Evolutionary conservation across 2,797 vertebrate species (phyloP), one percentile per base, ranked within the genome.

Genomic region (Epinephelus coioides): DNA sequence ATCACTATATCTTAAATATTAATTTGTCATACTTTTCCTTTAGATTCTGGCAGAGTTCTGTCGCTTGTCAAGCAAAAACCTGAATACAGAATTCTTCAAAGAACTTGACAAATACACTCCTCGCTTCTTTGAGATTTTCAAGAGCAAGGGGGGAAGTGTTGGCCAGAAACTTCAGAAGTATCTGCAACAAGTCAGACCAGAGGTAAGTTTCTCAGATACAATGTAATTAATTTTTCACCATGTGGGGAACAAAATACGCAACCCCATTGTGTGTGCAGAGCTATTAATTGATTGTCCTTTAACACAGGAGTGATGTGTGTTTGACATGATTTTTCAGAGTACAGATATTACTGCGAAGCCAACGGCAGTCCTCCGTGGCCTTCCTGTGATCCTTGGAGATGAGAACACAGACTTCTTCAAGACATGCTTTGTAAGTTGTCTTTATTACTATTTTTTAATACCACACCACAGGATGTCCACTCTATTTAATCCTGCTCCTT

Each of bases 101-200:
- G 59, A 73, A 57, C 47, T 72, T 68, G 62, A 84, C 69, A 61
- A 76, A 67, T 72, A 84, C 59, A 75, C 44, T 18, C 50, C 30
- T 56, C 51, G 44, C 44, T 79, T 84, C 78, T 43, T 84, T 17
- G 46, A 84, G 10, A 80, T 76, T 57, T 59, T 82, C 65, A 75
- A 79, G 49, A 13, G 27, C 61, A 83, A 83, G 61, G 46, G 55
- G 54, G 66, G 69, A 70, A 54, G 19, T 55, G 66, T 66, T 19
- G n/a, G 53, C 51, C 70, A 70, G 49, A 74, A 43, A 53, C 50
- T 64, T 69, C 64, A 65, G 30, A 55, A 69, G 18, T 68, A 66
- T 71, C 68, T 77, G 56, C 13, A 68, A 60, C 62, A 68, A 62
- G n/a, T 82, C 30, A 55, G 13, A 67, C 56, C 66, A 56, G 66